Percentiles rank a stretch among this genome's conserved stretches.
Conservation (phyloP, 2,113 vertebrate species). For the Tiliqua scincoides region DNA sequence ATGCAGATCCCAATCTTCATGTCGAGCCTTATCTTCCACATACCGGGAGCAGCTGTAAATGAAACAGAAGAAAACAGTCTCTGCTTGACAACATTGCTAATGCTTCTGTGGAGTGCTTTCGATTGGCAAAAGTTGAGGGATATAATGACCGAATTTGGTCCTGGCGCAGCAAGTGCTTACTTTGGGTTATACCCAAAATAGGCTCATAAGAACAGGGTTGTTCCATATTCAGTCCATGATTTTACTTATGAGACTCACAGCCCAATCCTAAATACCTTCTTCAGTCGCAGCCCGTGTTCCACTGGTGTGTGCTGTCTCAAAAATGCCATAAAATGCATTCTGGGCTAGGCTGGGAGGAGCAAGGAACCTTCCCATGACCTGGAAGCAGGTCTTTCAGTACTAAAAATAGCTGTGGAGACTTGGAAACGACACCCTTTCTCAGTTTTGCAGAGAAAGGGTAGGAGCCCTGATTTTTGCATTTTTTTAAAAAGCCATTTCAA, state of each 20-base stretch:
- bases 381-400: too few species aligned
- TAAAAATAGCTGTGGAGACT: too few species aligned
- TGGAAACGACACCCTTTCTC: too few species aligned
- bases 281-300: too few species aligned
- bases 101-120: slow-evolving; percentile 33
- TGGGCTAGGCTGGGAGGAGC: too few species aligned
- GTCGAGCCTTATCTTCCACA: background rate
- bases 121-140: slow-evolving; percentile 20
- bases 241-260: background rate
- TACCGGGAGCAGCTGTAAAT: background rate
- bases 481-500: too few species aligned
- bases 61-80: slow-evolving; percentile 17
- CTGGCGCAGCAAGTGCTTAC: background rate
- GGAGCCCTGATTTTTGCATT: too few species aligned
- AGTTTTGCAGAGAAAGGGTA: too few species aligned
- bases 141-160: slow-evolving; percentile 17
- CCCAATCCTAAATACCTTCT: too few species aligned
- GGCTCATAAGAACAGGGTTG: background rate
- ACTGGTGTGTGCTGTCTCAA: too few species aligned
- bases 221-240: background rate
- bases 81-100: slow-evolving; percentile 14
- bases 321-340: too few species aligned
- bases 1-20: slow-evolving; percentile 13
- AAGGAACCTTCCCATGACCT: too few species aligned
- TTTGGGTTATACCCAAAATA: slow-evolving; percentile 20